Evolutionary conservation across 2,888 invertebrate species (phyloP), one percentile per base, ranked within the genome.

Genomic region (Phalera bucephala): DNA sequence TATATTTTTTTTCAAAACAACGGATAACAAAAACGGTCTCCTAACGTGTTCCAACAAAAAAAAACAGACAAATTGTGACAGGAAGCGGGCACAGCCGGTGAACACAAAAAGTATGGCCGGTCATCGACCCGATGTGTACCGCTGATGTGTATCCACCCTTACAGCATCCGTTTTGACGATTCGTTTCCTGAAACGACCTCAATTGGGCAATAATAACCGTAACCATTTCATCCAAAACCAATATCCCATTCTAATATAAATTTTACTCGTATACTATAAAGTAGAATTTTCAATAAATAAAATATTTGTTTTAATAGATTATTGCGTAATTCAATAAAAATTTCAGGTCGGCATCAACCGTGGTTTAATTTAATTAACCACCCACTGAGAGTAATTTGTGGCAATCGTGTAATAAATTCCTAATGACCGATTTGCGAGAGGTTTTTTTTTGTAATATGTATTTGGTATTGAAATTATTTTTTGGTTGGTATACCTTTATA

Each of bases 21-120:
- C 59, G 55, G 57, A 61, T 68, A 61, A 65, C 65, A 71, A 64
- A 52, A 60, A 57, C 66, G 56, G 47, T 44, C 60, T 60, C 63
- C 67, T 76, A 72, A 72, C 81, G 78, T 79, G 77, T 72, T 65
- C 50, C 54, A 55, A 28, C 22, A 72, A 63, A 78, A 78, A 77
- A 79, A 77, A 66, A 63, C 63, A 66, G 75, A 78, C 83, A 77
- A 84, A 85, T 78, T 81, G 81, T 83, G 80, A 83, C 88, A 82
- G 89, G 89, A 89, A 86, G 60, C 73, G 67, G 53, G 65, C 73
- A 64, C 87, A 85, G 81, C 80, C 84, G 88, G 80, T 79, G 75
- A 57, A 57, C 61, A 72, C 70, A 80, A 81, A 85, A 84, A 75
- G 58, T 52, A 42, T 54, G 50, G 51, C 45, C 75, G 87, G 82